phyloP scores from a whole-genome alignment of 2,113 vertebrate genomes.

The Chunga burmeisteri region DNA sequence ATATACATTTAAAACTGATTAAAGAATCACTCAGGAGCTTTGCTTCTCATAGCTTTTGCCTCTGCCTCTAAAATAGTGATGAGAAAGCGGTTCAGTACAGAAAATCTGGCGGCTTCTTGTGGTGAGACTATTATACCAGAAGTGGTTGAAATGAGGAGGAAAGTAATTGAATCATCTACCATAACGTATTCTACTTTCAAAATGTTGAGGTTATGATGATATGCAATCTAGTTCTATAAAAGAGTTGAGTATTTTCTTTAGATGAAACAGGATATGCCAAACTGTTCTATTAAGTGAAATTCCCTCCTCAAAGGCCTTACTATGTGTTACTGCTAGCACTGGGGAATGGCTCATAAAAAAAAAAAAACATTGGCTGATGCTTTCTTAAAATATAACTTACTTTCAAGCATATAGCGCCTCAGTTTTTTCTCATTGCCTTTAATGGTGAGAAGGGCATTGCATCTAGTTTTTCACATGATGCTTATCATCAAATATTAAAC shows the following conservation, averaged over 20 bases:
- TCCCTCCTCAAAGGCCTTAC: neutral
- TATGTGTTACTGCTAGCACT: neutral
- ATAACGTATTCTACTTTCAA: neutral
- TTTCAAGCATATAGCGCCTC: neutral
- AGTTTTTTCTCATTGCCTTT: neutral
- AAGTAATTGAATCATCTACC: neutral
- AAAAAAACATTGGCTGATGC: neutral
- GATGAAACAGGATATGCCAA: neutral
- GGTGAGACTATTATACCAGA: neutral
- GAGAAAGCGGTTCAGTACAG: neutral
- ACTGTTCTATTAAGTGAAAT: neutral
- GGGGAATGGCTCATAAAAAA: neutral
- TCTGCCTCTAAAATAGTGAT: neutral
- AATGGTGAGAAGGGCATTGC: neutral
- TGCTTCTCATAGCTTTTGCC: neutral
- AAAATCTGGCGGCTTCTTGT: neutral
- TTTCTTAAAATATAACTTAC: neutral
- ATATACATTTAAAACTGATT: neutral
- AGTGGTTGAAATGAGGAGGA: neutral
- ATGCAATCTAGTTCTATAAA: neutral
- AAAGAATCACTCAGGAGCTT: neutral
- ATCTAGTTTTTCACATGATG: neutral
- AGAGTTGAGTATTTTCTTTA: neutral
- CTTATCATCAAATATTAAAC: constrained; percentile 19
- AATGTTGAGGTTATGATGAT: neutral